A percentile compares a stretch with the other conserved stretches of the same genome.
phyloP scores from a whole-genome alignment of 2,888 invertebrate genomes.

The Agrochola circellaris region DNA sequence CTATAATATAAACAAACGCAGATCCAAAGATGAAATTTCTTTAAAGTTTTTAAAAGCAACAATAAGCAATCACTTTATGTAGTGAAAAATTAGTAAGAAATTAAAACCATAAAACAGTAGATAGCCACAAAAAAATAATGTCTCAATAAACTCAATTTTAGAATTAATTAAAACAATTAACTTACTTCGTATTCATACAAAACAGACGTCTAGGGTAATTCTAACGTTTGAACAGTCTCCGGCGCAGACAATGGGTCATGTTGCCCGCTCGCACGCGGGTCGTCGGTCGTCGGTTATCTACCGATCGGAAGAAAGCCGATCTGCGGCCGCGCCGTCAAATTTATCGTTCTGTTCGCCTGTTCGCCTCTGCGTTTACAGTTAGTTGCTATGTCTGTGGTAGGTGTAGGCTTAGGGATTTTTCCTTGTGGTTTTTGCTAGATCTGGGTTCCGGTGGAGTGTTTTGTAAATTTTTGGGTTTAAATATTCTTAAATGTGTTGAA shows the following conservation, averaged over 20 bases:
- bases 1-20: not conserved
- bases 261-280: conserved; percentile 83
- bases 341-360: conserved; percentile 81
- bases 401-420: conserved; percentile 42
- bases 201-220: conserved; percentile 55
- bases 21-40: not conserved
- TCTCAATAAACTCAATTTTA: conserved; percentile 40
- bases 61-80: not conserved
- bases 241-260: conserved; percentile 82
- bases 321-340: conserved; percentile 83
- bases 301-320: conserved; percentile 85
- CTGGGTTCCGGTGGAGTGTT: not conserved
- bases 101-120: conserved; percentile 17
- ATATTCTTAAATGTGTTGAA: not conserved
- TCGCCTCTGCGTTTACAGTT: conserved; percentile 82
- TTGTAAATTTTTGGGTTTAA: not conserved
- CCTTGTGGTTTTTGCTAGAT: conserved; percentile 23
- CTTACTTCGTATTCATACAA: conserved; percentile 58
- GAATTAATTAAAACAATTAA: conserved; percentile 58
- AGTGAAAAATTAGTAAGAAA: not conserved
- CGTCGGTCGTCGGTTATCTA: conserved; percentile 85
- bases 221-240: conserved; percentile 75
- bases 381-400: conserved; percentile 76
- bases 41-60: not conserved
- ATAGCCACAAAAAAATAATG: conserved; percentile 27